Evolutionary conservation across 1,140 invertebrate genomes (phyloP).

Genomic region (Diploscapter pachys): DNA sequence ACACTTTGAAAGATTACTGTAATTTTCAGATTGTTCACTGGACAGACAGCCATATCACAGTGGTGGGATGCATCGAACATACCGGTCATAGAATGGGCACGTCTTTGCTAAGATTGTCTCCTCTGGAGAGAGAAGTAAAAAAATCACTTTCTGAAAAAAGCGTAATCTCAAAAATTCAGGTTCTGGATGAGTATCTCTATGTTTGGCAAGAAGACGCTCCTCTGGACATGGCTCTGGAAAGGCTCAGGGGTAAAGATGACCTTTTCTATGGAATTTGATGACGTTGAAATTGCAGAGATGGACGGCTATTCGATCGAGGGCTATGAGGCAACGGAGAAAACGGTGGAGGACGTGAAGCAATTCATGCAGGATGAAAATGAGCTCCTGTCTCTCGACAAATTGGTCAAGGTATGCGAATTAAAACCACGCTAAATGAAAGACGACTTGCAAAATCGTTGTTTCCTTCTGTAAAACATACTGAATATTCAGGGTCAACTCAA

Average conservation of each 20-base stretch:
- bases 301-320: slow-evolving; percentile 3
- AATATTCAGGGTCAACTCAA: slow-evolving; percentile 2
- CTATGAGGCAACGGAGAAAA: background rate
- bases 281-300: slow-evolving; percentile 2
- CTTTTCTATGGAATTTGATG: slow-evolving; percentile 4
- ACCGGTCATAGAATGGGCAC: slow-evolving; percentile 35
- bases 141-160: background rate
- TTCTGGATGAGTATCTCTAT: slow-evolving; percentile 17
- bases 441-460: background rate
- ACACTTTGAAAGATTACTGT: background rate
- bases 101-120: slow-evolving; percentile 19
- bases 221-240: slow-evolving; percentile 2
- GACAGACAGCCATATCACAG: slow-evolving; percentile 15
- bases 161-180: background rate
- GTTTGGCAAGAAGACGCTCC: background rate
- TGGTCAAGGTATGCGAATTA: background rate
- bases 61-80: slow-evolving; percentile 26
- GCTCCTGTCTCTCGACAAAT: background rate
- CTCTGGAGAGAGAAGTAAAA: background rate
- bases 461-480: background rate
- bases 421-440: background rate
- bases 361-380: background rate
- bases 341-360: background rate
- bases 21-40: slow-evolving; percentile 18
- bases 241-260: background rate